Conservation (phyloP, 2,888 invertebrate genomes). For the Galeruca laticollis region DNA sequence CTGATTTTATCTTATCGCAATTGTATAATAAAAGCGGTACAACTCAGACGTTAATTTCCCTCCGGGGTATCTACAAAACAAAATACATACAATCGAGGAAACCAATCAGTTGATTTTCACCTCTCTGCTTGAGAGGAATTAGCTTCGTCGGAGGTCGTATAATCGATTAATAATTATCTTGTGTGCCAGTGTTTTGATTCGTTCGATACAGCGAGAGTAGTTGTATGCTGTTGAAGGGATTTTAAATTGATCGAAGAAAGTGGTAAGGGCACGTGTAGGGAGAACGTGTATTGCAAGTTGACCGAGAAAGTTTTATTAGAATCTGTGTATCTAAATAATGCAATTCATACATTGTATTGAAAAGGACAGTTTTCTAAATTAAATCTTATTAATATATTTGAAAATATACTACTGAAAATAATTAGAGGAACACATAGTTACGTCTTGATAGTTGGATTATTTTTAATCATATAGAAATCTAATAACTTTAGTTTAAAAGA, state of each 20-base stretch:
- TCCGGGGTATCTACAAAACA: slow-evolving; percentile 20
- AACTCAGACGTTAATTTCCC: slow-evolving; percentile 32
- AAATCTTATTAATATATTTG: no score
- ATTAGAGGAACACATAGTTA: no score
- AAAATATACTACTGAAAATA: no score
- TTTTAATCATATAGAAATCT: no score
- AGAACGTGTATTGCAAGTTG: neutral
- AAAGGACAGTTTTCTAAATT: no score
- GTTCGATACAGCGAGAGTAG: neutral
- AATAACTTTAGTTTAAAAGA: no score
- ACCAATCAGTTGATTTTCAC: slow-evolving; percentile 17
- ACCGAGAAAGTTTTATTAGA: neutral
- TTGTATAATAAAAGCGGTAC: slow-evolving; percentile 13
- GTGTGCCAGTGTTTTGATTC: neutral
- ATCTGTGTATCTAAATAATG: neutral
- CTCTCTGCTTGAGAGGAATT: neutral
- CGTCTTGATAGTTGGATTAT: no score
- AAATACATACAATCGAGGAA: slow-evolving; percentile 14
- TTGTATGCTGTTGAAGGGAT: slow-evolving; percentile 1
- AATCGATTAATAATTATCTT: slow-evolving; percentile 2
- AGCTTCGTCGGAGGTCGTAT: slow-evolving; percentile 2
- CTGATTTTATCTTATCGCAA: slow-evolving; percentile 34
- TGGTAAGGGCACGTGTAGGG: neutral
- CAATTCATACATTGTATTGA: no score
- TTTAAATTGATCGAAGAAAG: neutral